Percentiles rank a stretch among this genome's conserved stretches.
phyloP scores from a whole-genome alignment of 1,140 invertebrate species.

The Drosophila dunni region DNA sequence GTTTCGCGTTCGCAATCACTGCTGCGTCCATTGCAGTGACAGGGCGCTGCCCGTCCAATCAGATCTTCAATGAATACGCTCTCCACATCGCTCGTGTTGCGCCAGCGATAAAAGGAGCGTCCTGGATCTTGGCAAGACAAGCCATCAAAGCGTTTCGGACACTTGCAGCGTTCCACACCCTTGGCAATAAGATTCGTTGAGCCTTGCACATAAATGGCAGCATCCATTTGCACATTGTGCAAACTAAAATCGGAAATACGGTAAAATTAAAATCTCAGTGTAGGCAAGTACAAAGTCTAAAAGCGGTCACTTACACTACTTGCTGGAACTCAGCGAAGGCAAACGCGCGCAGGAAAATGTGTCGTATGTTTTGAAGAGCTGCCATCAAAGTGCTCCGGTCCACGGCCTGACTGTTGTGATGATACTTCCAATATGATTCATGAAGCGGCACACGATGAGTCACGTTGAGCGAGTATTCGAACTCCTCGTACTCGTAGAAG shows the following conservation, averaged over 20 bases:
- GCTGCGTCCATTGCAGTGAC: conserved; percentile 93
- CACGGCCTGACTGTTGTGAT: conserved; percentile 85
- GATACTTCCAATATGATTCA: conserved; percentile 87
- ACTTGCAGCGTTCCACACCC: conserved; percentile 95
- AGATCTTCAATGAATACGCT: conserved; percentile 85
- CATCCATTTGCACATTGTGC: conserved; percentile 91
- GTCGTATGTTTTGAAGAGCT: conserved; percentile 93
- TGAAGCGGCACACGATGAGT: conserved; percentile 85
- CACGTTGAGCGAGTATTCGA: conserved; percentile 72
- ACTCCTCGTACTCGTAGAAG: conserved; percentile 87
- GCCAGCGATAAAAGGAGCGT: conserved; percentile 92
- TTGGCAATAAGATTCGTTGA: conserved; percentile 88
- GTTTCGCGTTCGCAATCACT: conserved; percentile 92
- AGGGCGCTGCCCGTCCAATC: conserved; percentile 92
- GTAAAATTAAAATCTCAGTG: not conserved
- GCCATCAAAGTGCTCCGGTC: conserved; percentile 93
- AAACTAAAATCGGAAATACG: conserved; percentile 43
- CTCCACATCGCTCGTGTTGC: conserved; percentile 85
- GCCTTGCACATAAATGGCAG: conserved; percentile 88
- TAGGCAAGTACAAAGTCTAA: not conserved
- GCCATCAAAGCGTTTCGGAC: conserved; percentile 91
- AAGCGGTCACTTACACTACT: conserved; percentile 86
- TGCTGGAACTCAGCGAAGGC: conserved; percentile 88
- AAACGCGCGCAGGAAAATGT: conserved; percentile 91
- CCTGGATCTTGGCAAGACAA: conserved; percentile 95